Base-by-base conservation (phyloP, 1,140 invertebrate species). In the Pseudomyrmex gracilis region DNA sequence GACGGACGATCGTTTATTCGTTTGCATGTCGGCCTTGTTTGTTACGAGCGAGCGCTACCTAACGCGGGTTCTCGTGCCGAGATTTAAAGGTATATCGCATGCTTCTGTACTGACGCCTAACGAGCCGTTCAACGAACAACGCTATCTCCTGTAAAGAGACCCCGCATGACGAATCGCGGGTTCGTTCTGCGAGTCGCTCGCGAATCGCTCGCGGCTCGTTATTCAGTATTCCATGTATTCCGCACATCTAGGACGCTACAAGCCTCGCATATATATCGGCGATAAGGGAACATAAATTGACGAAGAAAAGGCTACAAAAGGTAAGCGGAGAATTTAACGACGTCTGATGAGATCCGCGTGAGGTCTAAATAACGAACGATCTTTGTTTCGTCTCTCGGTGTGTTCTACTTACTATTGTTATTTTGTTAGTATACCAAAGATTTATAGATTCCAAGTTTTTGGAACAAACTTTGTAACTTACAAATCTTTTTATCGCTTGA, bases 11-110 rank as follows among this genome's bases (percentile, higher is more conserved):
- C 61, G 82, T 83, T 83, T 78, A 78, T 84, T 47, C 83, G 76
- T 58, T 88, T 73, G 73, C 86, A 87, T 87, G 87, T 51, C 60
- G 34, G 64, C 57, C 60, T 45, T 53, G 64, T 87, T 87, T 64
- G 55, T 63, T 74, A 74, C 51, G 60, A 87, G 49, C 70, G 34
- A 45, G 51, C 67, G 60, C 43, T 55, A n/a, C 34, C 34, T 34
- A 34, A 34, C 34, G 34, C 34, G 47, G 45, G 10, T 57, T 63
- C 45, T 43, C 53, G 53, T 51, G 45, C 43, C n/a, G 49, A 74
- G 80, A 80, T 88, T 85, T 88, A 88, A 73, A 66, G 71, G 73
- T 63, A 60, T 73, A 83, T 87, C 86, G 86, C 86, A 87, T 87
- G 86, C 58, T 66, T n/a, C 47, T 10, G 55, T 34, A 45, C 53